Percentiles rank a stretch among this genome's conserved stretches.
Conservation (phyloP, 2,113 vertebrate genomes). For the Laticauda colubrina region DNA sequence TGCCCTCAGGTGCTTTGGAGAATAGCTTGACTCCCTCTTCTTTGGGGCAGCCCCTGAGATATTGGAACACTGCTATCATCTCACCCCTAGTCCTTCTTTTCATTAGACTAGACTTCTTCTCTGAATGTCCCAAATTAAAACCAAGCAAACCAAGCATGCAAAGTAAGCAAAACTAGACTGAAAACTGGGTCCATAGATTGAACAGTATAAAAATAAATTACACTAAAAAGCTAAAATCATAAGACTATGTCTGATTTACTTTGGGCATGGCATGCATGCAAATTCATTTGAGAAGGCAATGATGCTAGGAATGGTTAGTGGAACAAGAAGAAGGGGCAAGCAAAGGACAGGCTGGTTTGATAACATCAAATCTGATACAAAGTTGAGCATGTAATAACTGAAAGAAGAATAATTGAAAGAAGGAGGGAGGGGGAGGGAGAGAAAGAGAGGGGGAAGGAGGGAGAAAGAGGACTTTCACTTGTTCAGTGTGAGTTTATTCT, state of each 20-base stretch:
- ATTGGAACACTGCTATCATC: too few species aligned
- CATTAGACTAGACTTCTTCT: too few species aligned
- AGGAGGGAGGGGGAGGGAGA: too few species aligned
- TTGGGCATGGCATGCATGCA: not conserved
- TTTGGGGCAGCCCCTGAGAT: too few species aligned
- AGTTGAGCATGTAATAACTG: not conserved
- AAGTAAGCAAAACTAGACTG: conserved; percentile 34
- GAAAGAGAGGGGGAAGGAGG: too few species aligned
- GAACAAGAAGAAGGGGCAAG: not conserved
- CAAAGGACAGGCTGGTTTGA: not conserved
- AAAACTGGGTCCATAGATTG: conserved; percentile 52
- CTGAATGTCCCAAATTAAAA: conserved; percentile 61
- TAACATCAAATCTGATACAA: not conserved
- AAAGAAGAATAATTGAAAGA: not conserved
- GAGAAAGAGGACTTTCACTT: not conserved
- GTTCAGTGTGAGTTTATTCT: not conserved
- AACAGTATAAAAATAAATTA: conserved; percentile 52
- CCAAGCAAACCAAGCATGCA: conserved; percentile 39
- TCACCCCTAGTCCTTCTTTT: too few species aligned
- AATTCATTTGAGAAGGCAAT: not conserved
- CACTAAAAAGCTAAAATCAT: not conserved
- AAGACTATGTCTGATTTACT: not conserved
- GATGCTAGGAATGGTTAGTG: not conserved
- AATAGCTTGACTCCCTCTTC: too few species aligned
- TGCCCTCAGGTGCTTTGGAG: too few species aligned